Base-by-base conservation (phyloP, 2,113 vertebrate genomes). In the Nothobranchius furzeri region DNA sequence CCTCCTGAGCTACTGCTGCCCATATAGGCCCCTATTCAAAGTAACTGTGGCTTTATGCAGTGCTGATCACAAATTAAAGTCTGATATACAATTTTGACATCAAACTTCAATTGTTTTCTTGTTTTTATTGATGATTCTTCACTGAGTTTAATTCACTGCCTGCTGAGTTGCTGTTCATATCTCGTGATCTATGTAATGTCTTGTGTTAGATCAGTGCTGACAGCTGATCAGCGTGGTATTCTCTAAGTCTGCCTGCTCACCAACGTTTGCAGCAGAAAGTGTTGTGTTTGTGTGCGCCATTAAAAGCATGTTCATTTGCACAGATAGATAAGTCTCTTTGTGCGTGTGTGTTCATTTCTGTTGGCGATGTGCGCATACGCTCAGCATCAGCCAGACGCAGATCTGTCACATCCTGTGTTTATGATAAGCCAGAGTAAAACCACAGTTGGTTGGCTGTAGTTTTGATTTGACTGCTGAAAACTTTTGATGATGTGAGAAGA, bases 381-480 rank as follows among this genome's bases (percentile, higher is more conserved):
- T 40, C 7, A 40, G 37, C 37, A 40, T 40, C 37, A 8, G 37
- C 7, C 9, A 70, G 79, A 75, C 46, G 17, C 60, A 72, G 56
- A 56, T 17, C 70, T 83, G 83, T 79, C 76, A 78, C 70, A 59
- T 58, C 60, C 74, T 48, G 74, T 35, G 43, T 63, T 64, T 13
- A 30, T 45, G 37, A 30, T 30, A 3, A 20, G 20, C 20, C 20
- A 20, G 20, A 30, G 4, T 30, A 30, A 30, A 30, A 30, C 30
- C 30, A 30, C 30, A 30, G 30, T 4, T 30, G 30, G 30, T 4
- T 30, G 30, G 30, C 30, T 77, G 75, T 75, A 73, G 81, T 79
- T 86, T 70, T 76, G 66, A 73, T 77, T 75, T 48, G 49, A 50
- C 75, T 64, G 72, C 64, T 70, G 70, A 71, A 24, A 47, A 78